phyloP scores from a whole-genome alignment of 1,140 invertebrate species.

The Pseudomyrmex concolor region DNA sequence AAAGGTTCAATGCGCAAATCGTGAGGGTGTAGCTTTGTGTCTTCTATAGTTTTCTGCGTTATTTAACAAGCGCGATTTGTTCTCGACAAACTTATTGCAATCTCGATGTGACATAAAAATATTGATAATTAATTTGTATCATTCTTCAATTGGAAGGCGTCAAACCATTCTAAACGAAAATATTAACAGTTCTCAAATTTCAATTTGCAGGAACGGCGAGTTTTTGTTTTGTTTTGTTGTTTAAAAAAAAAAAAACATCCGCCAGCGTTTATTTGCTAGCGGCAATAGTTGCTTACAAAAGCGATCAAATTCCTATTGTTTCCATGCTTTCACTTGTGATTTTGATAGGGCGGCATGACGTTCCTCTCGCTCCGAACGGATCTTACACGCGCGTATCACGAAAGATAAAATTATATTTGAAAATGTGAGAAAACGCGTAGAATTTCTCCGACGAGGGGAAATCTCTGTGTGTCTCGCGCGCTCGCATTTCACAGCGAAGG shows the following conservation, averaged over 20 bases:
- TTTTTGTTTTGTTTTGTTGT: background rate
- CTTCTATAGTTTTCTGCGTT: background rate
- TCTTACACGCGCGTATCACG: background rate
- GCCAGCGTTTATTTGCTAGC: background rate
- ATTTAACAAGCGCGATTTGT: background rate
- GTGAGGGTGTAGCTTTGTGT: background rate
- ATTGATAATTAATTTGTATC: conserved; percentile 16
- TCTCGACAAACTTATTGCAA: background rate
- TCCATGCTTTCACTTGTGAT: background rate
- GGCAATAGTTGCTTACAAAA: background rate
- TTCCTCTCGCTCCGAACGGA: background rate
- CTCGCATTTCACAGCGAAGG: background rate
- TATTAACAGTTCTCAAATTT: background rate
- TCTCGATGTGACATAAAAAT: background rate
- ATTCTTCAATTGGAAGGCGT: background rate
- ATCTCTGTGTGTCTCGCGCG: background rate
- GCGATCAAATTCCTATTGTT: background rate
- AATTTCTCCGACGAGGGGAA: background rate
- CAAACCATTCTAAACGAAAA: background rate
- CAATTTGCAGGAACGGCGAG: background rate
- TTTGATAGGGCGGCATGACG: background rate
- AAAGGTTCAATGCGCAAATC: background rate
- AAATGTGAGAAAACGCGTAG: background rate
- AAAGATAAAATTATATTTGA: conserved; percentile 25
- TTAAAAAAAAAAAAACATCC: background rate